These are phyloP conservation scores for Notospermus geniculatus DNA, from an alignment of 1,140 invertebrate species.

Conservation along the genomic window DNA sequence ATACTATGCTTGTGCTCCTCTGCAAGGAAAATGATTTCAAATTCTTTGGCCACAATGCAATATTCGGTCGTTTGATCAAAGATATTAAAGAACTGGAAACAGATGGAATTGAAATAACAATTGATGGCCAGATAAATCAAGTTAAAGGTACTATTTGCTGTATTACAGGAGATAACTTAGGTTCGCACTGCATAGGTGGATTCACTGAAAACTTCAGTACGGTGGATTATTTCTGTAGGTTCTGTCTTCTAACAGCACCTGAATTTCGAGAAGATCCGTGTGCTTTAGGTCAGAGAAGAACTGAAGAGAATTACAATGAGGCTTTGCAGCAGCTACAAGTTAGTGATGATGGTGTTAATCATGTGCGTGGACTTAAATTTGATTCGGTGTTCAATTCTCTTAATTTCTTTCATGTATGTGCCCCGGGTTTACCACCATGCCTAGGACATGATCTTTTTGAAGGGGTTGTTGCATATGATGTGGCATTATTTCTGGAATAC, in stretches of 20 bases:
- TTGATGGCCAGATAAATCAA: not conserved
- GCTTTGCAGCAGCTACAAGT: not conserved
- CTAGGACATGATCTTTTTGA: constrained; percentile 9
- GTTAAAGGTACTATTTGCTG: not conserved
- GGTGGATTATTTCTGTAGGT: no score
- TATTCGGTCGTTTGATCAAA: constrained; percentile 3
- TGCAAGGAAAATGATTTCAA: not conserved
- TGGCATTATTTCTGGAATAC: not conserved
- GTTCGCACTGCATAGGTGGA: not conserved
- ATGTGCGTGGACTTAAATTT: not conserved
- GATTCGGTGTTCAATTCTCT: not conserved
- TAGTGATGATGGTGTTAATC: not conserved
- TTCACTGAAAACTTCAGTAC: no score
- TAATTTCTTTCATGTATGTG: not conserved
- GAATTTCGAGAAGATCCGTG: no score
- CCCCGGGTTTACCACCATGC: not conserved
- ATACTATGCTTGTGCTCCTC: not conserved
- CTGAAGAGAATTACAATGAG: no score
- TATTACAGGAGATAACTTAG: constrained; percentile 1
- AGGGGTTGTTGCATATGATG: constrained; percentile 3
- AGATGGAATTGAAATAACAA: not conserved
- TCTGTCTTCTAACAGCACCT: no score
- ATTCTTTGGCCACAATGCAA: not conserved
- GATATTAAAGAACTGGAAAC: not conserved
- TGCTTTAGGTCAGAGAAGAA: no score